These are phyloP conservation scores for Neoascia interrupta DNA, from an alignment of 2,888 invertebrate genomes.

Conservation along the genomic window DNA sequence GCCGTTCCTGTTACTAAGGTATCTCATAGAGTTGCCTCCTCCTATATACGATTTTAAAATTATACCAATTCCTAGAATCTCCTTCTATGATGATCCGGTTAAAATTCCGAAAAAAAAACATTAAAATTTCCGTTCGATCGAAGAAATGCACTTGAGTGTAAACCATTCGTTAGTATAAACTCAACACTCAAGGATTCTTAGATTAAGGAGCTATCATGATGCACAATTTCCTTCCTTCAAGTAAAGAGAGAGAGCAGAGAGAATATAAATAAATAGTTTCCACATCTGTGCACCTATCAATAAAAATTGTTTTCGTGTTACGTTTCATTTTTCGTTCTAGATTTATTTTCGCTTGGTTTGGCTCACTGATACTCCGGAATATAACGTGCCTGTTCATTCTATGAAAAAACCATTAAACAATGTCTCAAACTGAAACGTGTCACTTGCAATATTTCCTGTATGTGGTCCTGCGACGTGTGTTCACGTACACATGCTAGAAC, in stretches of 20 bases:
- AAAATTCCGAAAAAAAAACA: no score
- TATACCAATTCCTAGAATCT: no score
- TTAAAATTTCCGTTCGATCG: no score
- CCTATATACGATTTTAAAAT: no score
- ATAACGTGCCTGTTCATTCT: conserved; percentile 17
- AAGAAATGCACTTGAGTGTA: no score
- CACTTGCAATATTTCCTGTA: conserved; percentile 63
- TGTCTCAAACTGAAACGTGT: conserved; percentile 62
- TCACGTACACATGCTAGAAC: conserved; percentile 30
- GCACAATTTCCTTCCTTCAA: no score
- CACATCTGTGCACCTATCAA: conserved; percentile 45
- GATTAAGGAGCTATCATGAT: no score
- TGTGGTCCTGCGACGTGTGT: conserved; percentile 57
- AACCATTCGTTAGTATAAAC: no score
- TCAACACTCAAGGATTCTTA: no score
- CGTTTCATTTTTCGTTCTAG: conserved; percentile 9
- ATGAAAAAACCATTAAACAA: conserved; percentile 66
- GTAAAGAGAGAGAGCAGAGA: not conserved
- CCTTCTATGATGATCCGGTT: no score
- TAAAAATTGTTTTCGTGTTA: conserved; percentile 48
- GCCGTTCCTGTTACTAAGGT: no score
- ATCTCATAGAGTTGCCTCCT: no score
- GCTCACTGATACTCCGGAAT: not conserved
- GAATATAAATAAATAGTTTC: conserved; percentile 46
- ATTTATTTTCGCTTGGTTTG: not conserved